Evolutionary conservation across 1,140 invertebrate species (phyloP), one percentile per base, ranked within the genome.

Genomic region (Tetramorium simillimum): DNA sequence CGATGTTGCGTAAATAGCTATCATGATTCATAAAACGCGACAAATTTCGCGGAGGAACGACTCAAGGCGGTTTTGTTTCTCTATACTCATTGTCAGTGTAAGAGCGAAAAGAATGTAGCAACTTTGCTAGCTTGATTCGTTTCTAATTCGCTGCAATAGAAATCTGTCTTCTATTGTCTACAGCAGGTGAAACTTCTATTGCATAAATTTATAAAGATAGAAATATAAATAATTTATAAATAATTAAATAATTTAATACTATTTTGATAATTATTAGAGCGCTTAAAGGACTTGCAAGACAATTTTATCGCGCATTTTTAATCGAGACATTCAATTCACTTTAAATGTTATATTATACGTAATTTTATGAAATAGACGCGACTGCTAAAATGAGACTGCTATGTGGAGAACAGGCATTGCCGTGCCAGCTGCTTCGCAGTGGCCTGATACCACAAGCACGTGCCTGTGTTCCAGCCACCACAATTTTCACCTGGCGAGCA

Each of bases 401-500:
- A 46, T 43, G 24, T 56, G 16, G 21, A 21, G 43, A 56, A 69
- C 62, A n/a, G 16, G 16, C 21, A 72, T 16, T 51, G 62, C 49
- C n/a, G 21, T 14, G 24, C 53, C 58, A 84, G 80, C 53, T 84
- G 80, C 6, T 73, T 28, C 33, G 60, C 69, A 75, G 53, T 21
- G 49, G 24, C 2, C 67, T 43, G 12, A 4, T 28, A 56, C n/a
- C 46, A 80, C 43, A 51, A 67, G 28, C 63, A 51, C 65, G 49
- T 56, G 43, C 10, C 28, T 56, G 49, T 53, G 18, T 81, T 28
- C 53, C 65, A 81, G n/a, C 49, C 69, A 62, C 18, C 10, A 14
- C 43, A 33, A 58, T 73, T 75, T 84, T 75, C 69, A 84, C 80
- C 80, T 60, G 80, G 53, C 69, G 40, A 33, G 18, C 80, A 82